Percentiles rank a stretch among this genome's conserved stretches.
phyloP scores from a whole-genome alignment of 2,797 vertebrate species.

The Microctenopoma steveboyesi region DNA sequence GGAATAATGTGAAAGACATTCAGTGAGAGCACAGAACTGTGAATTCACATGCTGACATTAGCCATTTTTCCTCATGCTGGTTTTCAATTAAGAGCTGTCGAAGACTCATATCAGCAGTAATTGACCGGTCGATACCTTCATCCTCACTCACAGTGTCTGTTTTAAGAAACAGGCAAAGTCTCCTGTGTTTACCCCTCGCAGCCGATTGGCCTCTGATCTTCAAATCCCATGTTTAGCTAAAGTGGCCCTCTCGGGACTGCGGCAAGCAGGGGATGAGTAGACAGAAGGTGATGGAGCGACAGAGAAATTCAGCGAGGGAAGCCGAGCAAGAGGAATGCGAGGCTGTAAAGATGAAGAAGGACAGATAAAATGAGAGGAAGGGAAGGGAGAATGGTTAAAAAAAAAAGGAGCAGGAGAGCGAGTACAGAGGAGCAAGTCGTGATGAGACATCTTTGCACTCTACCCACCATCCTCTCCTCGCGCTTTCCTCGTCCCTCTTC shows the following conservation, averaged over 20 bases:
- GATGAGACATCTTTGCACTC: slow-evolving; percentile 35
- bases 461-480: slow-evolving; percentile 19
- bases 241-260: slow-evolving; percentile 76
- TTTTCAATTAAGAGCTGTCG: slow-evolving; percentile 72
- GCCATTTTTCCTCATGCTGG: slow-evolving; percentile 56
- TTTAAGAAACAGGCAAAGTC: slow-evolving; percentile 47
- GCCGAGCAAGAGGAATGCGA: slow-evolving; percentile 12
- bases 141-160: slow-evolving; percentile 27
- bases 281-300: slow-evolving; percentile 43
- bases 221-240: slow-evolving; percentile 78
- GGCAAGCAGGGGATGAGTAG: slow-evolving; percentile 46
- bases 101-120: slow-evolving; percentile 62
- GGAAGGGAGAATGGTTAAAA: slow-evolving; percentile 19
- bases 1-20: slow-evolving; percentile 38
- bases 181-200: slow-evolving; percentile 69
- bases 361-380: slow-evolving; percentile 43
- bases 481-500: slow-evolving; percentile 25
- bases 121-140: slow-evolving; percentile 49
- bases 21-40: slow-evolving; percentile 30
- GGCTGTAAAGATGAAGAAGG: slow-evolving; percentile 38
- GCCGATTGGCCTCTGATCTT: slow-evolving; percentile 72
- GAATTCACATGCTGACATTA: slow-evolving; percentile 37
- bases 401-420: slow-evolving; percentile 14
- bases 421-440: slow-evolving; percentile 48
- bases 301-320: slow-evolving; percentile 24